Evolutionary conservation across 2,113 vertebrate genomes (phyloP).

Genomic region (Corythornis cristatus): DNA sequence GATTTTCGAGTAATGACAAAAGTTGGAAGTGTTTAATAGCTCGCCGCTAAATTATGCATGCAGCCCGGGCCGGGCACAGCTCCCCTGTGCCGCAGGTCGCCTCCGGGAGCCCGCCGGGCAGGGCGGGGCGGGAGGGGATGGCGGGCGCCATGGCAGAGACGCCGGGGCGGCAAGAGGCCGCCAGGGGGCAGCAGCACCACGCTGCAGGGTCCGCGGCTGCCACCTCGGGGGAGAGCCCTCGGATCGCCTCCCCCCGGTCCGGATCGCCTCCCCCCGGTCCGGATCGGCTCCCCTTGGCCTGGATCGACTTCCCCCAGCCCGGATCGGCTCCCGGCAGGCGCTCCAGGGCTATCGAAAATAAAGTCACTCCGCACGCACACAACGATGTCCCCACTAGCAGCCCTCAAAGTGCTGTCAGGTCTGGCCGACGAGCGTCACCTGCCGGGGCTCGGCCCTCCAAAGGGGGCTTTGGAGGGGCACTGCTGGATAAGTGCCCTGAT

Average conservation of each 20-base stretch:
- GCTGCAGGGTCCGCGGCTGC: not conserved
- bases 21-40: not conserved
- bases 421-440: not conserved
- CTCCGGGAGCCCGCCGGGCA: not conserved
- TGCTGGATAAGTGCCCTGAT: not conserved
- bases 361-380: accelerated
- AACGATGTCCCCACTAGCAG: not conserved
- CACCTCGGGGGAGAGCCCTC: no score
- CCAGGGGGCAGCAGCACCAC: slow-evolving; percentile 66
- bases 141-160: not conserved
- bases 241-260: no score
- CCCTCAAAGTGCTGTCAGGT: not conserved
- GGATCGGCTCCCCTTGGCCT: no score
- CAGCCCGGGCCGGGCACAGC: not conserved
- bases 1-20: not conserved
- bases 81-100: not conserved
- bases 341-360: no score
- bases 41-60: not conserved
- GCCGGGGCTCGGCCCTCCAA: no score
- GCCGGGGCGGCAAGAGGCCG: not conserved
- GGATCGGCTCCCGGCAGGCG: no score
- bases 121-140: not conserved
- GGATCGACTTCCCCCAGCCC: accelerated
- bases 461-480: not conserved
- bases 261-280: no score